Evolutionary conservation across 2,888 invertebrate species (phyloP).

Genomic region (Hydrotaea cyrtoneurina): DNA sequence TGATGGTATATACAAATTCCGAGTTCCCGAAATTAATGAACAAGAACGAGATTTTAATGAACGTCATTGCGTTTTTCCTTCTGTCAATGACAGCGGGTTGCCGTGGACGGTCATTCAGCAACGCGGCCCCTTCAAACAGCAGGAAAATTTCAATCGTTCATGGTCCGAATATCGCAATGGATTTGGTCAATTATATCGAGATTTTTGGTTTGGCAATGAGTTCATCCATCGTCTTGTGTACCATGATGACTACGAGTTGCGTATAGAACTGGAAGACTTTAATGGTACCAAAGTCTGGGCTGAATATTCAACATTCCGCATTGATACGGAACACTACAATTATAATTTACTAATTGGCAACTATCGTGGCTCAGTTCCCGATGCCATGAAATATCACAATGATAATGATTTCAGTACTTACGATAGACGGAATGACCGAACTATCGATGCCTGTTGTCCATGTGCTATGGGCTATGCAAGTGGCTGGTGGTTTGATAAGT

Average conservation of each 20-base stretch:
- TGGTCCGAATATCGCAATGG: conserved; percentile 84
- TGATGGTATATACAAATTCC: conserved; percentile 81
- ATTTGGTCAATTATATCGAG: conserved; percentile 82
- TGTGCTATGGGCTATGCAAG: conserved; percentile 83
- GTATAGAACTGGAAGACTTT: conserved; percentile 70
- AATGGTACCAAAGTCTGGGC: conserved; percentile 79
- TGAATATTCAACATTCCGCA: conserved; percentile 81
- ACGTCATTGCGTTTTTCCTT: conserved; percentile 81
- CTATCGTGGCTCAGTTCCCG: conserved; percentile 81
- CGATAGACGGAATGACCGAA: conserved; percentile 81
- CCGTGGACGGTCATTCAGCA: conserved; percentile 83
- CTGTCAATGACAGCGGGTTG: conserved; percentile 77
- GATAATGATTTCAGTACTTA: conserved; percentile 80
- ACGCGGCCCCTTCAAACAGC: conserved; percentile 77
- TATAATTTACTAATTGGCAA: conserved; percentile 81
- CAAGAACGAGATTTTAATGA: conserved; percentile 80
- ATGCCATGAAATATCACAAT: conserved; percentile 82
- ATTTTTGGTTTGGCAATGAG: conserved; percentile 85
- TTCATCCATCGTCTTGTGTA: conserved; percentile 81
- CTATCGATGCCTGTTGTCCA: conserved; percentile 82
- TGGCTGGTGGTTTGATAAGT: conserved; percentile 85
- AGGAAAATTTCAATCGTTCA: conserved; percentile 82
- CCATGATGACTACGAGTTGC: conserved; percentile 74
- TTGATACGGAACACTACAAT: conserved; percentile 80
- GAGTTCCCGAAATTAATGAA: conserved; percentile 74